A percentile compares a stretch with the other conserved stretches of the same genome.
Conservation (phyloP, 1,140 invertebrate species). For the Tetranychus cinnabarinus region DNA sequence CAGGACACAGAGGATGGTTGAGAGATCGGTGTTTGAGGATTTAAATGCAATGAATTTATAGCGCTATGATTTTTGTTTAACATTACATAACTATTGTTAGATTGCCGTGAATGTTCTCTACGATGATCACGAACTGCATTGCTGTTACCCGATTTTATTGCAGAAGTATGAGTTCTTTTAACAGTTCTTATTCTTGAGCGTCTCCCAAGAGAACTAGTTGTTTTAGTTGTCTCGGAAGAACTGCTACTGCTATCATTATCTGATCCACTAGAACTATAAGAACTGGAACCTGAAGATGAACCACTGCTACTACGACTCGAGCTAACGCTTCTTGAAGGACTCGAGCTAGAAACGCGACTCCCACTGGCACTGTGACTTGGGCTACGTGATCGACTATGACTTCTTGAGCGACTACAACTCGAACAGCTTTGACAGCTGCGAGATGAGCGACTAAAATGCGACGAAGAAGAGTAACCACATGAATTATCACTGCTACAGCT, state of each 20-base stretch:
- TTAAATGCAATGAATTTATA: background rate
- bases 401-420: background rate
- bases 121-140: background rate
- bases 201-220: background rate
- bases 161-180: background rate
- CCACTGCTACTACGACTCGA: background rate
- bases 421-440: background rate
- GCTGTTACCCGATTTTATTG: background rate
- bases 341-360: too few relatives aligned
- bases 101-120: background rate
- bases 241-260: background rate
- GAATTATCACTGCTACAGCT: constrained; percentile 1
- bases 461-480: background rate
- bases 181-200: background rate
- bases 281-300: constrained; percentile 2
- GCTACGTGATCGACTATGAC: background rate
- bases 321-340: background rate
- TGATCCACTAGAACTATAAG: background rate
- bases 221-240: background rate
- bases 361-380: background rate
- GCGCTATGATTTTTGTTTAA: background rate
- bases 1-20: constrained; percentile 4
- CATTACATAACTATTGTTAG: background rate
- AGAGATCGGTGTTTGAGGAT: background rate
- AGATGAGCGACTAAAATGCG: background rate